Evolutionary conservation across 30 jellyfish, hydroid and myxozoan species (phyloP), one percentile per base, ranked within the genome.

Genomic region (Aurelia sp.): DNA sequence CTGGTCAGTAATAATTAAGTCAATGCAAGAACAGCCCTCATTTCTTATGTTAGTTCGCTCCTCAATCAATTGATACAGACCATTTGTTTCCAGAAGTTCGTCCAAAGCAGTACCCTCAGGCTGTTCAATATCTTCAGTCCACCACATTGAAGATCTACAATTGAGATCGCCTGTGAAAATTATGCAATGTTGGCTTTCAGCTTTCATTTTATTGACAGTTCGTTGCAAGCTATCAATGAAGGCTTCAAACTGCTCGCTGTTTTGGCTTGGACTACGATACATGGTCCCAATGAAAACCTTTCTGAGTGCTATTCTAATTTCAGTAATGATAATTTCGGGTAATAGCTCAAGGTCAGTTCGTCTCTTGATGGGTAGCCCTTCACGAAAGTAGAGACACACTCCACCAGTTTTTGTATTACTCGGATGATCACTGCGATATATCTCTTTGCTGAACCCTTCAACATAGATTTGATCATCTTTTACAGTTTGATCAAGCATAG

Each of bases 331-430:
- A 27, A 27, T 27, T 27, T 27, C 33, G 33, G 33, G 84, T 30
- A 81, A 70, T 20, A 66, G 84, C 76, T 81, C 91, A 50, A 66
- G 91, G 64, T 67, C 84, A 66, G 61, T 47, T 48, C 76, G 44
- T 81, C 91, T 21, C 84, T 81, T 81, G 76, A 67, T 66, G 65
- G 84, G 84, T 66, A 81, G 59, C 73, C 91, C 91, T 55, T 81
- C 76, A 11, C 83, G 84, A 66, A 81, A 66, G 53, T 33, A 81
- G 62, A 81, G 84, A 67, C 91, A 67, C 53, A 81, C 76, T n/a
- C 84, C 84, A 66, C 84, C 33, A 27, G 33, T 27, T 27, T 27
- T 27, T 1, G 33, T 27, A 27, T 27, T 27, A 2, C 33, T 27
- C 33, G 33, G 33, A 27, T 27, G 33, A 27, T 27, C 33, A 27